Conservation (phyloP, 2,888 invertebrate species). For the Drosophila pegasa region DNA sequence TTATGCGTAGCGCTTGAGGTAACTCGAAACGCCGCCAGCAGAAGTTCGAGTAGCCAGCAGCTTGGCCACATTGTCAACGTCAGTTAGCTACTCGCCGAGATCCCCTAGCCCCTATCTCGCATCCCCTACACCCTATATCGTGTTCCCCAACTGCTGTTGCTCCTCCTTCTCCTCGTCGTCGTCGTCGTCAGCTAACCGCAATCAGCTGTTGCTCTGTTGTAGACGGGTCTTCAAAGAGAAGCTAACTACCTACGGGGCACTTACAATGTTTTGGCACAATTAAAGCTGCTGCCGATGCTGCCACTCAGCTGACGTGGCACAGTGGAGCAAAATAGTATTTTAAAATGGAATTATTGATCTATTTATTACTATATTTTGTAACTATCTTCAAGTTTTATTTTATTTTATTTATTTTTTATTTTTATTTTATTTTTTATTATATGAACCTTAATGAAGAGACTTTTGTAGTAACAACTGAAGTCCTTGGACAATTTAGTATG, state of each 20-base stretch:
- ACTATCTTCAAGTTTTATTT: too few relatives aligned
- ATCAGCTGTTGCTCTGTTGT: slow-evolving; percentile 68
- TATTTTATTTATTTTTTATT: too few relatives aligned
- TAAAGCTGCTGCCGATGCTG: slow-evolving; percentile 61
- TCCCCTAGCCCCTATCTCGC: slow-evolving; percentile 1
- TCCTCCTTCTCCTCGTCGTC: background rate
- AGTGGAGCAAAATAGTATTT: slow-evolving; percentile 33
- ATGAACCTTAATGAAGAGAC: too few relatives aligned
- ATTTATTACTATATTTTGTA: too few relatives aligned
- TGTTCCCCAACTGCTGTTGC: background rate
- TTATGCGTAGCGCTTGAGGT: slow-evolving; percentile 66
- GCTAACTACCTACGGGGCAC: slow-evolving; percentile 69
- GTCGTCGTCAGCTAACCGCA: slow-evolving; percentile 24
- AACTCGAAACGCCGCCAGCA: slow-evolving; percentile 70
- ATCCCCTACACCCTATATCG: slow-evolving; percentile 1
- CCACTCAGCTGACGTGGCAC: slow-evolving; percentile 49
- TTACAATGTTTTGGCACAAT: slow-evolving; percentile 75
- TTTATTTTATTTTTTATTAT: background rate
- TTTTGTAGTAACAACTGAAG: too few relatives aligned
- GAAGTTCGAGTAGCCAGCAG: slow-evolving; percentile 50
- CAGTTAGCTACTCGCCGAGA: slow-evolving; percentile 36
- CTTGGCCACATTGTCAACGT: slow-evolving; percentile 69
- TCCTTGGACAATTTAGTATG: too few relatives aligned
- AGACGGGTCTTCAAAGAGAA: slow-evolving; percentile 57
- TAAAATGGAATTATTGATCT: too few relatives aligned